A percentile compares a stretch with the other conserved stretches of the same genome.
phyloP scores from a whole-genome alignment of 1,140 invertebrate genomes.

The Helicoverpa zea region DNA sequence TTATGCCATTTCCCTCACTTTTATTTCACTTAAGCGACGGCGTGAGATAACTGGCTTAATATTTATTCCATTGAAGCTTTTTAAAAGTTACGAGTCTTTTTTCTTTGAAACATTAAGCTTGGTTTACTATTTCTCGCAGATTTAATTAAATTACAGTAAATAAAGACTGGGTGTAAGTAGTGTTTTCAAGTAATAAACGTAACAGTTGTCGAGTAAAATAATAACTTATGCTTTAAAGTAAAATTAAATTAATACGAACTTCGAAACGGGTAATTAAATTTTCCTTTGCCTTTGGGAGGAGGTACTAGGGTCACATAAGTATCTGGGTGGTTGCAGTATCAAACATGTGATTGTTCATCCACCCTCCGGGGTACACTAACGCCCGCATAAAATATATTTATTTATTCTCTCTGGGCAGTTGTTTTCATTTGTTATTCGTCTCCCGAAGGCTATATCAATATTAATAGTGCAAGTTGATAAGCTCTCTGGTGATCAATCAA shows the following conservation, averaged over 20 bases:
- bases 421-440: slow-evolving; percentile 36
- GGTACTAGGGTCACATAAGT: neutral
- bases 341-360: neutral
- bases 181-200: slow-evolving; percentile 11
- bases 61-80: slow-evolving; percentile 25
- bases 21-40: slow-evolving; percentile 20
- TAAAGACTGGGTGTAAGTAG: neutral
- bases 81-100: neutral
- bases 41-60: slow-evolving; percentile 24
- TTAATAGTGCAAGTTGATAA: slow-evolving; percentile 22
- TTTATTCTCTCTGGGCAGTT: slow-evolving; percentile 2
- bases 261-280: neutral
- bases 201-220: slow-evolving; percentile 10
- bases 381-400: neutral
- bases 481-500: slow-evolving; percentile 34
- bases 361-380: neutral
- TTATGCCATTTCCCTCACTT: slow-evolving; percentile 11
- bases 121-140: neutral
- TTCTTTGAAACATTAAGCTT: slow-evolving; percentile 7
- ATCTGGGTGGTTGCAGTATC: neutral
- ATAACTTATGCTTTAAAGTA: neutral
- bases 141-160: slow-evolving; percentile 27
- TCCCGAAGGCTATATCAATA: slow-evolving; percentile 25
- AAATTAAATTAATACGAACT: slow-evolving; percentile 7
- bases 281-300: neutral